phyloP scores from a whole-genome alignment of 2,797 vertebrate genomes.

The Calcarius lapponicus region DNA sequence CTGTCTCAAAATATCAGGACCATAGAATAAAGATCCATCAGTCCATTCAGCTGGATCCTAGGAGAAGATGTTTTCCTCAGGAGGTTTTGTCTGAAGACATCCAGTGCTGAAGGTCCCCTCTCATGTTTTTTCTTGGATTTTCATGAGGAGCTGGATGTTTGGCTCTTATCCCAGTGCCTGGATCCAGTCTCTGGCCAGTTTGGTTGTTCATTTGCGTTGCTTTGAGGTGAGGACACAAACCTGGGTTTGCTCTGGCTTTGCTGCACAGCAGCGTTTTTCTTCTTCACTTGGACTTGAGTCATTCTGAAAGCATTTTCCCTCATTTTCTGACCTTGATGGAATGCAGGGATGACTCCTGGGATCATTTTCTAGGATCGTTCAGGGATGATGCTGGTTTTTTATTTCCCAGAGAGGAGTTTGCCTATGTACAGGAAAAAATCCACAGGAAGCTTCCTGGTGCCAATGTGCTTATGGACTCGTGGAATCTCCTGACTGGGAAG shows the following conservation, averaged over 20 bases:
- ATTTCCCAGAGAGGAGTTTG: not conserved
- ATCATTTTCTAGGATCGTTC: not conserved
- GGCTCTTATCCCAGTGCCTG: not conserved
- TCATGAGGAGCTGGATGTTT: not conserved
- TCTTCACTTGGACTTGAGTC: not conserved
- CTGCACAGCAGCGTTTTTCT: not conserved
- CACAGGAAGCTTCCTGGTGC: not conserved
- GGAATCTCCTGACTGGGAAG: not conserved
- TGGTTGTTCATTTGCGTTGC: not conserved
- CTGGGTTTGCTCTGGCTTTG: not conserved
- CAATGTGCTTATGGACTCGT: accelerated
- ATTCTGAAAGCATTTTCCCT: not conserved
- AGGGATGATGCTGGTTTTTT: not conserved
- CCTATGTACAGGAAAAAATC: not conserved
- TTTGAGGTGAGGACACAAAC: not conserved
- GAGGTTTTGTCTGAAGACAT: not conserved
- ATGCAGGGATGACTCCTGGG: not conserved
- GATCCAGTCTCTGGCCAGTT: not conserved
- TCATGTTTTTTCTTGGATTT: not conserved
- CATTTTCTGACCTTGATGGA: not conserved
- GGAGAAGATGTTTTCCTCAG: not conserved
- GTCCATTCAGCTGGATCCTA: not conserved
- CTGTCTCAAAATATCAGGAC: not conserved
- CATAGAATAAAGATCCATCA: not conserved
- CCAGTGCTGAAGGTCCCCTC: not conserved